Conservation (phyloP, 2,113 vertebrate species). For the Natator depressus region DNA sequence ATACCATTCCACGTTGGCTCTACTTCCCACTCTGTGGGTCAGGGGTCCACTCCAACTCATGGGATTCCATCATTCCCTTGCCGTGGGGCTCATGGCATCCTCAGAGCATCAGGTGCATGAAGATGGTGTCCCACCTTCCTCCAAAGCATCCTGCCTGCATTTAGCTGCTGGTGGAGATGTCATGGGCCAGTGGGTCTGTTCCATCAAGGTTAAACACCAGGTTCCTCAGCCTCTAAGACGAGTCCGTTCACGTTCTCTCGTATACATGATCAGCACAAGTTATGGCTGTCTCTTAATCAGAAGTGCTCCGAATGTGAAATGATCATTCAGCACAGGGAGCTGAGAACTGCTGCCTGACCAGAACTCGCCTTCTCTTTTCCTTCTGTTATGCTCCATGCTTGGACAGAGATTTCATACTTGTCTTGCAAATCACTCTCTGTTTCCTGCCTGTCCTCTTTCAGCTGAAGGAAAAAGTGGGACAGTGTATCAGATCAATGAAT, state of each 20-base stretch:
- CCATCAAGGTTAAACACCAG: too few species aligned
- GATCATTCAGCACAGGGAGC: neutral
- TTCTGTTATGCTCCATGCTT: neutral
- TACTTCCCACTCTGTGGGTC: too few species aligned
- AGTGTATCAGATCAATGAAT: neutral
- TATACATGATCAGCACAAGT: neutral
- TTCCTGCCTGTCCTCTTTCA: neutral
- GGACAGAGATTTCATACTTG: neutral
- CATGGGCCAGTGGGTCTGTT: too few species aligned
- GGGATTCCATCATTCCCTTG: too few species aligned
- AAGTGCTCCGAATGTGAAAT: neutral
- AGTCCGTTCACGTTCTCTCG: neutral
- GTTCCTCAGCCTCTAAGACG: too few species aligned
- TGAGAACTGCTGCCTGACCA: neutral
- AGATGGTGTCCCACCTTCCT: too few species aligned
- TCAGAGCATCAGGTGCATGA: too few species aligned
- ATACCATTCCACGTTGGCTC: too few species aligned
- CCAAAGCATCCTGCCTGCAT: too few species aligned
- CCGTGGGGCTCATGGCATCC: too few species aligned
- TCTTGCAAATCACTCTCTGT: neutral
- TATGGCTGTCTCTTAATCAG: accelerated
- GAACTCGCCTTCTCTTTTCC: neutral
- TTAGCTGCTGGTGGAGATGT: too few species aligned
- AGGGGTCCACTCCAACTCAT: too few species aligned
- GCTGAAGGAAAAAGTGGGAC: neutral